A percentile compares a stretch with the other conserved stretches of the same genome.
These are phyloP conservation scores for Dicyrtoma fusca DNA, from an alignment of 2,888 invertebrate genomes.

Conservation along the genomic window DNA sequence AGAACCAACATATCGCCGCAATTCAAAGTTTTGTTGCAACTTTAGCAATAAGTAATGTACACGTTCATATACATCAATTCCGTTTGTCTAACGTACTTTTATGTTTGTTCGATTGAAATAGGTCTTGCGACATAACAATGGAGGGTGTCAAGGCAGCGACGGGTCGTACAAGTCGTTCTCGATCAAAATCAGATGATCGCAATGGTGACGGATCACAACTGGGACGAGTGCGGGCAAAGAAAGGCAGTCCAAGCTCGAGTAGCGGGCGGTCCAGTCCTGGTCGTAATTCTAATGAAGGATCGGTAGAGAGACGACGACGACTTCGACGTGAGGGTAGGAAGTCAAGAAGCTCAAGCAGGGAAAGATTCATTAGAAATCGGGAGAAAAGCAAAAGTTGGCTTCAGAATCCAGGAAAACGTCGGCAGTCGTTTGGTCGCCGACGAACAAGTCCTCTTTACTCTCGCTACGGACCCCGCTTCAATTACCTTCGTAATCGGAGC, in stretches of 20 bases:
- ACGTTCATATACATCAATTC: too few relatives aligned
- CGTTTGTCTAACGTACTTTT: too few relatives aligned
- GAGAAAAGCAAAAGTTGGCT: conserved; percentile 10
- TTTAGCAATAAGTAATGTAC: too few relatives aligned
- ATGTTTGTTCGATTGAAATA: too few relatives aligned
- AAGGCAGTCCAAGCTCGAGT: background rate
- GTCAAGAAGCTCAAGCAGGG: conserved; percentile 12
- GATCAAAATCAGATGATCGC: too few relatives aligned
- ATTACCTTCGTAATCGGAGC: background rate
- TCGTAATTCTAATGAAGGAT: background rate
- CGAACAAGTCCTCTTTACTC: background rate
- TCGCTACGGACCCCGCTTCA: background rate
- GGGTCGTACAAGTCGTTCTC: too few relatives aligned
- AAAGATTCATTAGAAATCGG: conserved; percentile 7
- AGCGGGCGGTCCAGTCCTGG: background rate
- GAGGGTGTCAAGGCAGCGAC: too few relatives aligned
- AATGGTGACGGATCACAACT: too few relatives aligned
- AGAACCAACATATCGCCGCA: too few relatives aligned
- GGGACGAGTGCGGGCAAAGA: too few relatives aligned
- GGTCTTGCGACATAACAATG: too few relatives aligned
- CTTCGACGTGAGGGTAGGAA: background rate
- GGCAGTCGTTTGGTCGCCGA: background rate
- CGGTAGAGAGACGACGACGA: background rate
- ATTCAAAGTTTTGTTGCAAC: too few relatives aligned
- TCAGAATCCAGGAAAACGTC: background rate